Percentiles rank a stretch among this genome's conserved stretches.
Conservation (phyloP, 2,888 invertebrate genomes). For the Acrocyrtus sp. region DNA sequence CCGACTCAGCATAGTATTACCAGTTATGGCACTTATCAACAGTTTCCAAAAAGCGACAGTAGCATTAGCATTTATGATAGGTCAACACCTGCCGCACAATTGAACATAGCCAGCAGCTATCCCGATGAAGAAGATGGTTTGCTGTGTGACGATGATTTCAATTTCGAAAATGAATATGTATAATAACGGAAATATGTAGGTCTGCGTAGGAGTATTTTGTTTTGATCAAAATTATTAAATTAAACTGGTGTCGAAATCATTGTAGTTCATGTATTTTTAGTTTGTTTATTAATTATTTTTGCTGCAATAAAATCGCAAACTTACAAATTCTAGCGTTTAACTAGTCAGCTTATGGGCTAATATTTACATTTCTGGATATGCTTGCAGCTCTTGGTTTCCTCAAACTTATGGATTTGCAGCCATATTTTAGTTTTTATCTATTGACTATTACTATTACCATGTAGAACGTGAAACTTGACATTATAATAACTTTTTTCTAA, state of each 20-base stretch:
- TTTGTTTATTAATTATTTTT: background rate
- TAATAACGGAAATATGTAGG: too few species aligned
- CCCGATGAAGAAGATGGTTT: background rate
- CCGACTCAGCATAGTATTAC: too few species aligned
- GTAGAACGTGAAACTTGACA: background rate
- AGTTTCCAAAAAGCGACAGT: too few species aligned
- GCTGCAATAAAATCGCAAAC: background rate
- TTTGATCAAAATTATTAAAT: constrained; percentile 18
- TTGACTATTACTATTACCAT: background rate
- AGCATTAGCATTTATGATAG: background rate
- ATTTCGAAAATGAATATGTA: too few species aligned
- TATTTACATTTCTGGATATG: constrained; percentile 25
- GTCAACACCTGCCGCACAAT: background rate
- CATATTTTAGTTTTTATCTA: background rate
- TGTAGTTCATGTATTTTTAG: background rate
- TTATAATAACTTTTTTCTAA: too few species aligned
- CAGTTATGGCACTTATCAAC: too few species aligned
- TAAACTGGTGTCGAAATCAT: too few species aligned
- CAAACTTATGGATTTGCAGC: background rate
- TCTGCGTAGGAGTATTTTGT: too few species aligned
- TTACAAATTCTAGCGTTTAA: background rate
- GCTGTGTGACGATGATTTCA: background rate
- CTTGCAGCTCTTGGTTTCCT: constrained; percentile 27
- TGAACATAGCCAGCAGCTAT: too few species aligned
- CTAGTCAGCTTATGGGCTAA: background rate